Conservation (phyloP, 2,113 vertebrate species). For the Trematocara unimaculatum region DNA sequence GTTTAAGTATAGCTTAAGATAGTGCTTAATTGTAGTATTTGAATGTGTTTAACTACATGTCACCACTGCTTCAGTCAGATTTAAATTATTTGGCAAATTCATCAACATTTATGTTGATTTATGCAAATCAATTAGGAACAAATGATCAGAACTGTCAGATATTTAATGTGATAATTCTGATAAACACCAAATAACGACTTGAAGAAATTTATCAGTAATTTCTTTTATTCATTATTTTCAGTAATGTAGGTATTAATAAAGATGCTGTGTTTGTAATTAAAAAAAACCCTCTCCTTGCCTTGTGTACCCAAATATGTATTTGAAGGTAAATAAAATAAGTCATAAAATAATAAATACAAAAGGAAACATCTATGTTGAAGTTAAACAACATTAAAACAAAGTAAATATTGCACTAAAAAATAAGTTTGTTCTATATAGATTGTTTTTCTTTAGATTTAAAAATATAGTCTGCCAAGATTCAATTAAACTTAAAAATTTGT, state of each 20-base stretch:
- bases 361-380: background rate
- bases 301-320: background rate
- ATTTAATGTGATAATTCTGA: background rate
- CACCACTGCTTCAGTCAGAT: background rate
- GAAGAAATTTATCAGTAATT: background rate
- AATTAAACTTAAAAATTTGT: background rate
- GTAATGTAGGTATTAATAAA: background rate
- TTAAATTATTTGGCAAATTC: background rate
- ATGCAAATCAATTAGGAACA: background rate
- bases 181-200: background rate
- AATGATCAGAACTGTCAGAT: background rate
- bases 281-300: background rate
- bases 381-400: background rate
- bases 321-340: background rate
- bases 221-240: background rate
- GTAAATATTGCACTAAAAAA: background rate
- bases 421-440: background rate
- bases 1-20: background rate
- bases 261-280: background rate
- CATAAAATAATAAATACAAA: background rate
- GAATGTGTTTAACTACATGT: background rate
- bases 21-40: background rate
- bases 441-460: background rate
- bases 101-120: background rate
- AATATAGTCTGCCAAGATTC: background rate